Conservation (phyloP, 2,888 invertebrate genomes). For the Empis stercorea region DNA sequence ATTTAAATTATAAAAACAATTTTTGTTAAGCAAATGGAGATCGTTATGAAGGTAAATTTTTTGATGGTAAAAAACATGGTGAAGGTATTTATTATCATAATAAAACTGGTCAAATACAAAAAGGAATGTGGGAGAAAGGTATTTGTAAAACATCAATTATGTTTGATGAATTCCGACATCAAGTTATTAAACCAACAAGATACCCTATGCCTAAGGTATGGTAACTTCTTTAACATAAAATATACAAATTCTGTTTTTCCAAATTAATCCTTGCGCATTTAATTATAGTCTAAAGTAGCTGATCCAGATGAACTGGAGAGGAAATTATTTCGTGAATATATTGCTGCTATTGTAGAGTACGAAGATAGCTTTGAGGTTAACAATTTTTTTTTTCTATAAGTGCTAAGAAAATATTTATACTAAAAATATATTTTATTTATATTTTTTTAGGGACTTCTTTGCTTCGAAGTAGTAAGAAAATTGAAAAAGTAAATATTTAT, state of each 20-base stretch:
- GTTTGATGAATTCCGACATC: slow-evolving; percentile 25
- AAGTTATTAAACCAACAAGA: slow-evolving; percentile 18
- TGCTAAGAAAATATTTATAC: neutral
- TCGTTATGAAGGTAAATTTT: slow-evolving; percentile 31
- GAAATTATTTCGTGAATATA: slow-evolving; percentile 22
- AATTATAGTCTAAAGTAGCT: slow-evolving; percentile 16
- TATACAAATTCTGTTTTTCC: neutral
- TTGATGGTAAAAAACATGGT: slow-evolving; percentile 29
- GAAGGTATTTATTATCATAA: slow-evolving; percentile 31
- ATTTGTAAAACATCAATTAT: slow-evolving; percentile 25
- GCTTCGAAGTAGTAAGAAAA: slow-evolving; percentile 19
- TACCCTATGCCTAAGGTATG: slow-evolving; percentile 24
- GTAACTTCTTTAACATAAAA: too few species aligned
- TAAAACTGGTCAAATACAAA: slow-evolving; percentile 31
- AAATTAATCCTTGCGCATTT: neutral
- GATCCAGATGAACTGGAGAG: slow-evolving; percentile 25
- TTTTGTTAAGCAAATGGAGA: slow-evolving; percentile 31
- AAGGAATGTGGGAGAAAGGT: slow-evolving; percentile 30
- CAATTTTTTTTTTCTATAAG: neutral
- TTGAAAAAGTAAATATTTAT: slow-evolving; percentile 11
- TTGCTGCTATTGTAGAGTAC: slow-evolving; percentile 8
- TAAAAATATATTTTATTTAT: neutral
- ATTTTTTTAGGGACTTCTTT: slow-evolving; percentile 17
- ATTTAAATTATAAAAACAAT: too few species aligned
- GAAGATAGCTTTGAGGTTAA: slow-evolving; percentile 18